Percentiles rank a stretch among this genome's conserved stretches.
Conservation (phyloP, 2,113 vertebrate species). For the Pituophis catenifer region DNA sequence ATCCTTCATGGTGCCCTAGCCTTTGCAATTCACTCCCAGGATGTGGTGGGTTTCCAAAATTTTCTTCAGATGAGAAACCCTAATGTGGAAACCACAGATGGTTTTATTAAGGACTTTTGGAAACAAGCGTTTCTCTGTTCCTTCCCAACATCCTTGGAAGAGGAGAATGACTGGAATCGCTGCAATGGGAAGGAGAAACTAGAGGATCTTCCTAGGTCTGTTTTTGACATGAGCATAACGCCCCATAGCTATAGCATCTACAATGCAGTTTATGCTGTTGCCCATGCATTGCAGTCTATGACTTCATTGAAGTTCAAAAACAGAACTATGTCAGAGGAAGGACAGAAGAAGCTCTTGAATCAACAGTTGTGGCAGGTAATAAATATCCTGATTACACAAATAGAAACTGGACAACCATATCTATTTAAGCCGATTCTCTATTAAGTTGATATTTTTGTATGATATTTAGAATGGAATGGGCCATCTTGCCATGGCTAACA, state of each 20-base stretch:
- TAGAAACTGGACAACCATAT: neutral
- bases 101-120: neutral
- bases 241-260: neutral
- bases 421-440: neutral
- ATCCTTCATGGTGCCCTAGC: neutral
- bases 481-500: neutral
- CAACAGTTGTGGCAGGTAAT: neutral
- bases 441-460: neutral
- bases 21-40: neutral
- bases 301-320: neutral
- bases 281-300: neutral
- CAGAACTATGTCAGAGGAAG: neutral
- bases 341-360: neutral
- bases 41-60: neutral
- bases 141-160: neutral
- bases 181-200: neutral
- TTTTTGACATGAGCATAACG: neutral
- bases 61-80: neutral
- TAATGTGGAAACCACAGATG: neutral
- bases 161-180: neutral
- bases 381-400: neutral
- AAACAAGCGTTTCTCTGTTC: neutral
- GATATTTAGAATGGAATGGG: neutral
- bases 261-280: neutral
- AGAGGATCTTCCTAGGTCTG: neutral